Evolutionary conservation across 2,797 vertebrate species (phyloP).

Genomic region (Bradypodion pumilum): DNA sequence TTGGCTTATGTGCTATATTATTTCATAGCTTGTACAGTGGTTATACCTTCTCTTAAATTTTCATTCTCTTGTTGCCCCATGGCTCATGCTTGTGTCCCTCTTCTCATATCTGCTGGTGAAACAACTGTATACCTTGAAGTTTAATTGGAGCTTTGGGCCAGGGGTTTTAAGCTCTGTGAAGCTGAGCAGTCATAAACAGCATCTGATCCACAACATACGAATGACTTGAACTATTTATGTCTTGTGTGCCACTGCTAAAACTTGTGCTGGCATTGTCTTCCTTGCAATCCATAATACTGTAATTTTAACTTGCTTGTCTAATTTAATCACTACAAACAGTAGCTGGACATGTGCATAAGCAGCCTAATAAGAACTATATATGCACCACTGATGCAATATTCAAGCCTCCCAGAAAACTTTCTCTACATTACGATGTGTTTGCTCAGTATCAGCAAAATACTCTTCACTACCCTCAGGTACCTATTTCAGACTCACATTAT

Average conservation of each 20-base stretch:
- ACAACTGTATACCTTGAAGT: background rate
- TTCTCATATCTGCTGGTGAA: constrained; percentile 14
- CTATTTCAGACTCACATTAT: no score
- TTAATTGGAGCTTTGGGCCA: constrained; percentile 33
- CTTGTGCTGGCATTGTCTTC: background rate
- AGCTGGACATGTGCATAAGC: background rate
- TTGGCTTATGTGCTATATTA: background rate
- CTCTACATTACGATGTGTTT: background rate
- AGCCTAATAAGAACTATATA: no score
- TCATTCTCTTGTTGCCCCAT: constrained; percentile 7
- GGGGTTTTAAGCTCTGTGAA: background rate
- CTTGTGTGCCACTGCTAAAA: background rate
- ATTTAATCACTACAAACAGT: background rate
- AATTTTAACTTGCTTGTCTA: background rate
- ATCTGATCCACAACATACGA: constrained; percentile 4
- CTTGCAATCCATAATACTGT: background rate
- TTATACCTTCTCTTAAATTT: constrained; percentile 20
- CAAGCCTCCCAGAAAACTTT: background rate
- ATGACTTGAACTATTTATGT: background rate
- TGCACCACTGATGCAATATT: background rate
- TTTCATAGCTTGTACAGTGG: constrained; percentile 17
- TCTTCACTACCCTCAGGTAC: no score
- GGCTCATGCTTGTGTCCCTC: background rate
- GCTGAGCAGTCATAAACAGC: constrained; percentile 21
- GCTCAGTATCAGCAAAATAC: background rate